phyloP scores from a whole-genome alignment of 2,888 invertebrate genomes.

The Caenorhabditis sinica region DNA sequence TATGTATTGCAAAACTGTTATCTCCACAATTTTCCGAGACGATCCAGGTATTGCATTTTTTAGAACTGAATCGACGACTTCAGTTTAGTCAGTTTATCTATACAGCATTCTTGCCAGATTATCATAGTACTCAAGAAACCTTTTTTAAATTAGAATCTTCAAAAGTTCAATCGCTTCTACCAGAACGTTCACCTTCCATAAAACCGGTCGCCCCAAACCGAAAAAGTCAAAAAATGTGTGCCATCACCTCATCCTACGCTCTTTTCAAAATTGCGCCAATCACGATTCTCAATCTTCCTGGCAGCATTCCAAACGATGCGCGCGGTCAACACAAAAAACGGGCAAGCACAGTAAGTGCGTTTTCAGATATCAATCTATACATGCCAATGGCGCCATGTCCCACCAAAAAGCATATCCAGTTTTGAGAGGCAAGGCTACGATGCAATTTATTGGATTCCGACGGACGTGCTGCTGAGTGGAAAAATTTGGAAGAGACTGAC shows the following conservation, averaged over 20 bases:
- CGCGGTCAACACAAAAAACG: slow-evolving; percentile 15
- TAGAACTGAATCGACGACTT: too few species aligned
- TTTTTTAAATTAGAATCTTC: background rate
- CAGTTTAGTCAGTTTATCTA: too few species aligned
- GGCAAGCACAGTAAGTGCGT: slow-evolving; percentile 36
- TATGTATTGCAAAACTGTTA: too few species aligned
- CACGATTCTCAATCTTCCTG: slow-evolving; percentile 37
- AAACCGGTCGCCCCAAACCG: slow-evolving; percentile 26
- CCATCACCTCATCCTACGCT: background rate
- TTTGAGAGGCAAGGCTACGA: slow-evolving; percentile 23
- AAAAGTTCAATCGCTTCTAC: slow-evolving; percentile 5
- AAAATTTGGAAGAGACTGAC: slow-evolving; percentile 1
- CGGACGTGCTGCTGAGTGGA: background rate
- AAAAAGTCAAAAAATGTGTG: slow-evolving; percentile 40
- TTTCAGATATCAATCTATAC: slow-evolving; percentile 50
- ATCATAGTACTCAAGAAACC: too few species aligned
- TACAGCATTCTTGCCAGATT: too few species aligned
- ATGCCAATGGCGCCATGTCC: slow-evolving; percentile 4
- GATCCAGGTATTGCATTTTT: too few species aligned
- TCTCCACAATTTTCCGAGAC: too few species aligned
- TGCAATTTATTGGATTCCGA: slow-evolving; percentile 22
- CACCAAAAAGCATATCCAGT: slow-evolving; percentile 40
- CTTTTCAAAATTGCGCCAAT: slow-evolving; percentile 7
- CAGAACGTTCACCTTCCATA: background rate
- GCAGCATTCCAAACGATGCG: slow-evolving; percentile 61